Conservation (phyloP, 2,797 vertebrate genomes). For the Erithacus rubecula region DNA sequence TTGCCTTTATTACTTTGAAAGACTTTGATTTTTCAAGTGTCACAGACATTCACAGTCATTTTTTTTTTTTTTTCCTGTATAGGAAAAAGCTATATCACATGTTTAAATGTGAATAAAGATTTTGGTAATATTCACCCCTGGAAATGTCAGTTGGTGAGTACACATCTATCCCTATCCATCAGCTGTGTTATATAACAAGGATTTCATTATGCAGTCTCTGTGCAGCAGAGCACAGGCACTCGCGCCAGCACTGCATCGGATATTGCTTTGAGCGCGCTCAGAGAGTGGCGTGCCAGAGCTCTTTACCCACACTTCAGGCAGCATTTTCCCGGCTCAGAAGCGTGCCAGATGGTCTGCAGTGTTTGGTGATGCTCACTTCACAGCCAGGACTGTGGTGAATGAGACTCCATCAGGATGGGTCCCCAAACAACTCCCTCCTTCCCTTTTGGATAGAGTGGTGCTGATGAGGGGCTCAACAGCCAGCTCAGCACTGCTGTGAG, state of each 20-base stretch:
- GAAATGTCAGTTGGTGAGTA: background rate
- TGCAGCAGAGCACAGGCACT: background rate
- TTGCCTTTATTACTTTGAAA: conserved; percentile 33
- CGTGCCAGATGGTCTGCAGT: background rate
- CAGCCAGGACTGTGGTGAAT: background rate
- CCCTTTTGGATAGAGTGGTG: background rate
- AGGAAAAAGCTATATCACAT: background rate
- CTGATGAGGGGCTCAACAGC: background rate
- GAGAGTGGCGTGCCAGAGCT: background rate
- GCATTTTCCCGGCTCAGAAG: background rate
- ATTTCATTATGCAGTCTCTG: background rate
- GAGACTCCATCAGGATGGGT: background rate
- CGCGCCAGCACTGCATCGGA: rapidly evolving
- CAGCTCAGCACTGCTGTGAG: background rate
- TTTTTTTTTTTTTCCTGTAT: background rate
- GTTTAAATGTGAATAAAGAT: conserved; percentile 7
- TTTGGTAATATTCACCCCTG: conserved; percentile 3
- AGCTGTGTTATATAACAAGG: background rate
- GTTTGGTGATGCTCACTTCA: background rate
- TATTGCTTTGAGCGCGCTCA: rapidly evolving
- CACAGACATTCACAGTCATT: background rate
- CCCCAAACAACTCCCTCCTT: background rate
- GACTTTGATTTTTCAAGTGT: conserved; percentile 30
- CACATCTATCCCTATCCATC: background rate
- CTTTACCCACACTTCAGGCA: background rate